A percentile compares a stretch with the other conserved stretches of the same genome.
phyloP scores from a whole-genome alignment of 2,797 vertebrate genomes.

The Cirrhinus mrigala region DNA sequence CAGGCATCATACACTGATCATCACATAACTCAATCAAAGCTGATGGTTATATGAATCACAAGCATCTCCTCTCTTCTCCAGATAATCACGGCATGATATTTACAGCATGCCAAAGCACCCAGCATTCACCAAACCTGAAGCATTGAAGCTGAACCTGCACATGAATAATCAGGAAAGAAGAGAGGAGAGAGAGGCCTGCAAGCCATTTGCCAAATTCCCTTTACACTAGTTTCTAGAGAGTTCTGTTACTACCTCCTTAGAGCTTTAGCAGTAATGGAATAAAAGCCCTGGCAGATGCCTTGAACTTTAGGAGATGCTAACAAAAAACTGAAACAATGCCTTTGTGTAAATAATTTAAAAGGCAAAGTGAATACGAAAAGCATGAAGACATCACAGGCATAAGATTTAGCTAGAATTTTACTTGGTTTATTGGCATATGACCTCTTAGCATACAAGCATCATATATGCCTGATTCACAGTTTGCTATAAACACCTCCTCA shows the following conservation, averaged over 20 bases:
- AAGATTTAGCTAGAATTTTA: neutral
- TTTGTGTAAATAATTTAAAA: neutral
- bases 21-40: conserved; percentile 60
- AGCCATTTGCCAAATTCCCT: conserved; percentile 17
- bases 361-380: neutral
- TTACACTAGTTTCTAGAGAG: neutral
- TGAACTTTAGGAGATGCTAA: neutral
- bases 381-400: neutral
- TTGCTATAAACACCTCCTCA: neutral
- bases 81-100: conserved; percentile 67
- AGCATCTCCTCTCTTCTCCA: conserved; percentile 57
- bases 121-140: conserved; percentile 27
- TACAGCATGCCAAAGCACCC: conserved; percentile 53
- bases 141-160: neutral
- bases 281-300: neutral
- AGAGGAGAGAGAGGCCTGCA: neutral
- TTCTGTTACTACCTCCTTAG: neutral
- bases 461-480: neutral
- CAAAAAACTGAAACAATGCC: conserved; percentile 6
- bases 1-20: conserved; percentile 52
- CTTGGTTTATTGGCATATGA: neutral
- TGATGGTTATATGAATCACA: conserved; percentile 66
- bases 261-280: neutral
- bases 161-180: conserved; percentile 7
- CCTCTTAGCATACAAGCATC: neutral